Evolutionary conservation across 2,797 vertebrate genomes (phyloP).

Genomic region (Acomys russatus): DNA sequence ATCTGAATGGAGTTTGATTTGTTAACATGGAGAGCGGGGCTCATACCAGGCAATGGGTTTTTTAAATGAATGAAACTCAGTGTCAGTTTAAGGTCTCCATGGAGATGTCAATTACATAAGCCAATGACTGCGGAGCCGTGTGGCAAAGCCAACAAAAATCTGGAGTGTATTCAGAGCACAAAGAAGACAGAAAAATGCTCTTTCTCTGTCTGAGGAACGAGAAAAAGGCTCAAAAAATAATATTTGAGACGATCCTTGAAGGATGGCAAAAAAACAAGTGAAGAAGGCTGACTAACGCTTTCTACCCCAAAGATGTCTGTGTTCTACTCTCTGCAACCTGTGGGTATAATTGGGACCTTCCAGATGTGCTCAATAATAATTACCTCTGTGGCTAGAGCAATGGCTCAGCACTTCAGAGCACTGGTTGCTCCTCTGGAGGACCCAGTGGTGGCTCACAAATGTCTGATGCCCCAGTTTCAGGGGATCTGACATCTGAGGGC

Average conservation of each 20-base stretch:
- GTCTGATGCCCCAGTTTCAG: too few relatives aligned
- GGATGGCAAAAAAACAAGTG: neutral
- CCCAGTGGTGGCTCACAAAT: neutral
- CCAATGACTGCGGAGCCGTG: neutral
- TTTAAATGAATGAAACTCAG: neutral
- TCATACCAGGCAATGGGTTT: neutral
- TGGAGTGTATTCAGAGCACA: neutral
- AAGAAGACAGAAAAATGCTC: neutral
- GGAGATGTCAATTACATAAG: neutral
- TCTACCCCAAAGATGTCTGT: neutral
- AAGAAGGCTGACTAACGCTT: neutral
- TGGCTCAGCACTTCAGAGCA: neutral
- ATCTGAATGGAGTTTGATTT: neutral
- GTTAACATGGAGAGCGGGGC: neutral
- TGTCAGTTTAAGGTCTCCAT: neutral
- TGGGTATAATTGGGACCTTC: neutral
- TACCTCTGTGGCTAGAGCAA: too few relatives aligned
- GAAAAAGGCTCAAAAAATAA: neutral
- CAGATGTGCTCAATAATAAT: neutral
- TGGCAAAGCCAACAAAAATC: neutral
- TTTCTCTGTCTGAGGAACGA: neutral
- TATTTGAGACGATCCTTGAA: neutral
- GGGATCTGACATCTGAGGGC: neutral
- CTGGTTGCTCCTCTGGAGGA: neutral
- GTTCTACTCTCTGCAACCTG: too few relatives aligned